Evolutionary conservation across 2,113 vertebrate species (phyloP).

Genomic region (Litocranius walleri): DNA sequence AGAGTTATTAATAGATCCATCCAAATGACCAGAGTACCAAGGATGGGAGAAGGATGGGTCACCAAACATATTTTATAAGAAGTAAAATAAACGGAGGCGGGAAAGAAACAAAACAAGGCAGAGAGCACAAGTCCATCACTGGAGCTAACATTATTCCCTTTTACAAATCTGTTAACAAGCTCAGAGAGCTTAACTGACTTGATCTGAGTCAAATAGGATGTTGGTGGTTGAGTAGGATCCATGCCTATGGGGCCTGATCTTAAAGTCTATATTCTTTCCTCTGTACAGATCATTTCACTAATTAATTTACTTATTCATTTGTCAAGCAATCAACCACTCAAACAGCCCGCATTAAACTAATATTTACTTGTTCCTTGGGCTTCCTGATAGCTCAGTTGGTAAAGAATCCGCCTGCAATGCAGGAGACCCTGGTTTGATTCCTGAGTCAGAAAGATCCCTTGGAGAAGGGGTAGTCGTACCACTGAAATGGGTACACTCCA

Average conservation of each 20-base stretch:
- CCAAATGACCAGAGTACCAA: not conserved
- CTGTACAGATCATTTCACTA: not conserved
- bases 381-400: not conserved
- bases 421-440: not conserved
- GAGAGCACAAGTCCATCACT: not conserved
- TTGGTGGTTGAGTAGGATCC: not conserved
- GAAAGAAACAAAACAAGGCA: not conserved
- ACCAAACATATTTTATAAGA: not conserved
- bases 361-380: not conserved
- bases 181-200: not conserved
- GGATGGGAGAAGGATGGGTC: not conserved
- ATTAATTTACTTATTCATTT: not conserved
- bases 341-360: not conserved
- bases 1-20: not conserved
- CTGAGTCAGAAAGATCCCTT: not conserved
- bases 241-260: not conserved
- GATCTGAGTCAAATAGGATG: not conserved
- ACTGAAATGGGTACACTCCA: not conserved
- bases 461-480: not conserved
- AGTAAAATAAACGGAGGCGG: not conserved
- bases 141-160: not conserved
- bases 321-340: not conserved
- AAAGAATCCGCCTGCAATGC: not conserved
- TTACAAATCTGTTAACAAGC: not conserved
- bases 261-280: not conserved